Conservation (phyloP, 2,888 invertebrate species). For the Aspidiotus rigidus region DNA sequence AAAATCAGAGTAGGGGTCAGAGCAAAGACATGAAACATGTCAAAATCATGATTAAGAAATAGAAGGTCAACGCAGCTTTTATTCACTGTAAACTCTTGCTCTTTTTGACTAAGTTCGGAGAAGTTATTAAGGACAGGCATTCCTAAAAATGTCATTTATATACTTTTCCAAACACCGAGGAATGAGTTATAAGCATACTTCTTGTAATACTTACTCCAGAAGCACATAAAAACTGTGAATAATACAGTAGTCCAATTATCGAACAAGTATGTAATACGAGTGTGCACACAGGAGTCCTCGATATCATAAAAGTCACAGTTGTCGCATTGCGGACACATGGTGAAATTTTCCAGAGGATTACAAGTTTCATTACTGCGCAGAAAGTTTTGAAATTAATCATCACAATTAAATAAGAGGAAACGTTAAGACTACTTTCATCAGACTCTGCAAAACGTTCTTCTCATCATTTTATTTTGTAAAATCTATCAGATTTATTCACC, state of each 20-base stretch:
- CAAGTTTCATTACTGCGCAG: slow-evolving; percentile 47
- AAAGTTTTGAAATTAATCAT: slow-evolving; percentile 12
- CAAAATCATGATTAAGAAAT: too few species aligned
- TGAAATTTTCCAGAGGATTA: slow-evolving; percentile 43
- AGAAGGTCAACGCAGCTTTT: too few species aligned
- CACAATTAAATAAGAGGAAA: too few species aligned
- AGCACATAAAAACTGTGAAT: slow-evolving; percentile 49
- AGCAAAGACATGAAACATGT: too few species aligned
- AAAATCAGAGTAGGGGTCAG: too few species aligned
- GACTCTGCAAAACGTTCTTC: too few species aligned
- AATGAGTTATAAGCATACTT: neutral
- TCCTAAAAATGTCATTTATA: neutral
- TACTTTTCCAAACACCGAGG: too few species aligned
- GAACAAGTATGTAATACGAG: slow-evolving; percentile 48
- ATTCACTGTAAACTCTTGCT: too few species aligned
- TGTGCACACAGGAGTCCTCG: slow-evolving; percentile 48
- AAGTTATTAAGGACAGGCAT: neutral
- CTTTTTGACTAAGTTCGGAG: too few species aligned
- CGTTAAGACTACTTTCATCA: too few species aligned
- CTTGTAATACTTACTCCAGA: slow-evolving; percentile 46
- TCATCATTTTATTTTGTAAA: too few species aligned
- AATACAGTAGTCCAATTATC: slow-evolving; percentile 52
- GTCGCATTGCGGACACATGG: slow-evolving; percentile 52
- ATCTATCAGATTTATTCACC: too few species aligned
- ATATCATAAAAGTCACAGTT: slow-evolving; percentile 53